Evolutionary conservation across 1,140 invertebrate genomes (phyloP).

Genomic region (Camponotus floridanus): DNA sequence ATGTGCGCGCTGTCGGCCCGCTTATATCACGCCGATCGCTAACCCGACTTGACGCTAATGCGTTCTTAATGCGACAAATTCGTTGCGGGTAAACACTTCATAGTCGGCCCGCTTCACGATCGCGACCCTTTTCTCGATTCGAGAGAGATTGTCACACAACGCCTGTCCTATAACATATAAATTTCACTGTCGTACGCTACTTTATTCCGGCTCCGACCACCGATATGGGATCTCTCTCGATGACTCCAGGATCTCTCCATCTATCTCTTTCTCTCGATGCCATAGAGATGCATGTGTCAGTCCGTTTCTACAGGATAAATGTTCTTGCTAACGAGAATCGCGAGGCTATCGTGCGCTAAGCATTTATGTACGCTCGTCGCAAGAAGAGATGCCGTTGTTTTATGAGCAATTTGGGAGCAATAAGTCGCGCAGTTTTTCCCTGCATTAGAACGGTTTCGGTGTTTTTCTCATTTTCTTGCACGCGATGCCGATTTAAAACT

Average conservation of each 20-base stretch:
- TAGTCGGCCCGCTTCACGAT: background rate
- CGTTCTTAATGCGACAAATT: conserved; percentile 82
- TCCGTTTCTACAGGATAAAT: background rate
- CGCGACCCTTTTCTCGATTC: background rate
- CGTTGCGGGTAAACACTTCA: conserved; percentile 70
- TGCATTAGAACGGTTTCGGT: conserved; percentile 31
- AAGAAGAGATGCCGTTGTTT: conserved; percentile 49
- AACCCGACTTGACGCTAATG: conserved; percentile 81
- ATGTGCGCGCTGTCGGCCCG: conserved; percentile 39
- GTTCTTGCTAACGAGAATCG: conserved; percentile 25
- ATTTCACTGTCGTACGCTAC: conserved; percentile 24
- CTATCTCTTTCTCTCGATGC: background rate
- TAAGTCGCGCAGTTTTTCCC: conserved; percentile 6
- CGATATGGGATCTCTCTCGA: background rate
- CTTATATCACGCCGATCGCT: conserved; percentile 80
- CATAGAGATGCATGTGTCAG: background rate
- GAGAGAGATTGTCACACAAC: conserved; percentile 22
- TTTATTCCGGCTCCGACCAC: background rate
- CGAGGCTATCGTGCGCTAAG: conserved; percentile 36
- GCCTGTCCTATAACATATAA: background rate
- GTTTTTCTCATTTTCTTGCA: conserved; percentile 33
- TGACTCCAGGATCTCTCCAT: background rate
- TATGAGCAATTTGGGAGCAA: conserved; percentile 49
- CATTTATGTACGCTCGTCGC: background rate
- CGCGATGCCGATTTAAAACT: conserved; percentile 34